These are phyloP conservation scores for Scatophagus argus DNA, from an alignment of 2,113 vertebrate genomes.

Conservation along the genomic window DNA sequence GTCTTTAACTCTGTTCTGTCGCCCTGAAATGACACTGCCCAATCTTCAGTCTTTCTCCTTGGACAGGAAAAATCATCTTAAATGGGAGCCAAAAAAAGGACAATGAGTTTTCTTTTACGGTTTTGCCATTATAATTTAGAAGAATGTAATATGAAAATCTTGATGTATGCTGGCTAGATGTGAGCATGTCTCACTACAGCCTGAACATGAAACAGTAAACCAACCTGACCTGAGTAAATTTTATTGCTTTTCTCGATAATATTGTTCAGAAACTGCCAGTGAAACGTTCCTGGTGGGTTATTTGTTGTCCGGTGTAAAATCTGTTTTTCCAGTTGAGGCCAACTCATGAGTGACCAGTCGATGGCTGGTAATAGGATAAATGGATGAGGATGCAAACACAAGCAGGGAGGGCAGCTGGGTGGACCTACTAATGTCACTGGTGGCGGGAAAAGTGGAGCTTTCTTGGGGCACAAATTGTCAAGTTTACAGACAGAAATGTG, in stretches of 20 bases:
- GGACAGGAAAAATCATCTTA: background rate
- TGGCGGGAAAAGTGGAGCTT: background rate
- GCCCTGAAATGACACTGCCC: background rate
- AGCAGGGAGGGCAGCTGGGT: background rate
- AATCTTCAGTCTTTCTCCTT: conserved; percentile 10
- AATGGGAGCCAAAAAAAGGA: background rate
- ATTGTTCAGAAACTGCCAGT: background rate
- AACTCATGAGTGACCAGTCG: conserved; percentile 13
- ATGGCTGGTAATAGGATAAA: background rate
- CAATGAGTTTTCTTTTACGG: background rate
- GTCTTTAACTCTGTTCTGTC: background rate
- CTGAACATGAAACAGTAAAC: background rate
- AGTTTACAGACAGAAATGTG: conserved; percentile 52
- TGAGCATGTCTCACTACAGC: background rate
- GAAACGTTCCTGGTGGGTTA: background rate
- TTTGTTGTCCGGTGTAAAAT: background rate
- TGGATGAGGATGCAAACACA: conserved; percentile 38
- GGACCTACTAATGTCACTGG: conserved; percentile 3
- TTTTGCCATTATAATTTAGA: conserved; percentile 1
- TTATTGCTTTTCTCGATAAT: background rate
- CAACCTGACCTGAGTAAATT: background rate
- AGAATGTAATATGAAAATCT: background rate
- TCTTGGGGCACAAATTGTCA: conserved; percentile 18
- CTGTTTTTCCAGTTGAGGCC: conserved; percentile 6
- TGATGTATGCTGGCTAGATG: background rate